Evolutionary conservation across 1,140 invertebrate genomes (phyloP).

Genomic region (Pseudomyrmex pallidus): DNA sequence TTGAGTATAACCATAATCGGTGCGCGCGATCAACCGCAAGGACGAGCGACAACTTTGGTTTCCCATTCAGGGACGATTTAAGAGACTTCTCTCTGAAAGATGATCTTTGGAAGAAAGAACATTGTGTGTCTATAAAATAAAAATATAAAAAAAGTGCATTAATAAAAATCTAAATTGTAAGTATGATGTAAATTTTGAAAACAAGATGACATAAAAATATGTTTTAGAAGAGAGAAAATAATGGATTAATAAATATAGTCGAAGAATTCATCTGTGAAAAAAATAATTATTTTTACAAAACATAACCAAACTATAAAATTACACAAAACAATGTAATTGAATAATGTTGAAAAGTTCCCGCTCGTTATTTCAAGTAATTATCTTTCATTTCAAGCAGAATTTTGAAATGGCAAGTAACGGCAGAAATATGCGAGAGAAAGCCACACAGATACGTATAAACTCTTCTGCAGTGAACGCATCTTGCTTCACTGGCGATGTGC

Average conservation of each 20-base stretch:
- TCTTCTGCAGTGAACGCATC: conserved; percentile 31
- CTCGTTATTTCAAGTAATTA: conserved; percentile 23
- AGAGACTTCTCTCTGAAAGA: background rate
- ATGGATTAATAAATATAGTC: no score
- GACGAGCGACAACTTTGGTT: conserved; percentile 27
- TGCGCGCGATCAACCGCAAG: conserved; percentile 46
- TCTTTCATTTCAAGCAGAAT: conserved; percentile 9
- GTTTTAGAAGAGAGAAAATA: no score
- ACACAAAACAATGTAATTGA: background rate
- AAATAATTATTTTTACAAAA: background rate
- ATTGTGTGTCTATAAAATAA: background rate
- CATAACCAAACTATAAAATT: background rate
- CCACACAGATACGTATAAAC: background rate
- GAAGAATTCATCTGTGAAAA: no score
- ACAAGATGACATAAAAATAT: no score
- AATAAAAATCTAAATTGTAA: no score
- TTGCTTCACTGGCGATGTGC: conserved; percentile 26
- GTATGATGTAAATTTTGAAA: no score
- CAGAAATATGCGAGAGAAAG: conserved; percentile 10
- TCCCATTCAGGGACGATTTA: conserved; percentile 12
- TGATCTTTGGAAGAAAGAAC: background rate
- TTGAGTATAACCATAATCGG: conserved; percentile 32
- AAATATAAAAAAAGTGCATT: background rate
- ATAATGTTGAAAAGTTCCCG: background rate
- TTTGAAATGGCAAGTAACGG: conserved; percentile 9